These are phyloP conservation scores for Sicus ferrugineus DNA, from an alignment of 2,888 invertebrate species.

Conservation along the genomic window DNA sequence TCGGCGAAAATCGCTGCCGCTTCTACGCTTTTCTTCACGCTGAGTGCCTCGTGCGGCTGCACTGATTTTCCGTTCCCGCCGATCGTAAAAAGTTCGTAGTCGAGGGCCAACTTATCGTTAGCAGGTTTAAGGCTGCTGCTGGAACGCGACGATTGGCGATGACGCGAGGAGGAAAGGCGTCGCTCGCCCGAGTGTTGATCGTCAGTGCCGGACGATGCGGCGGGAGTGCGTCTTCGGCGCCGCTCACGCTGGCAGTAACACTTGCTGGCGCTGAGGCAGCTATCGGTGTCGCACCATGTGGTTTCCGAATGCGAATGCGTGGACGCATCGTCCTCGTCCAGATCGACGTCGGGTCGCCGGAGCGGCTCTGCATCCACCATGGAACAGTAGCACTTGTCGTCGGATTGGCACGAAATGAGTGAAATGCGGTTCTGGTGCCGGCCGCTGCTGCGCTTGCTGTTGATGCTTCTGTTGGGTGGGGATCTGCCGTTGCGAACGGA, in stretches of 20 bases:
- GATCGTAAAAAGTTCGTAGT: constrained; percentile 75
- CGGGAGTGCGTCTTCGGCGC: constrained; percentile 40
- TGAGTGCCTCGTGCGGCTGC: constrained; percentile 74
- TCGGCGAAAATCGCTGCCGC: constrained; percentile 87
- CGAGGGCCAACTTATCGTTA: constrained; percentile 75
- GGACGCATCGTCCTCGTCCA: constrained; percentile 62
- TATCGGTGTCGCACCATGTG: constrained; percentile 81
- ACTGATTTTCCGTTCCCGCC: constrained; percentile 68
- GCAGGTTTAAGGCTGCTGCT: constrained; percentile 52
- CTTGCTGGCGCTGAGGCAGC: constrained; percentile 86
- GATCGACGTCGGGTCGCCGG: constrained; percentile 42
- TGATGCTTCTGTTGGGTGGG: constrained; percentile 49
- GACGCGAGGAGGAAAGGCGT: constrained; percentile 34
- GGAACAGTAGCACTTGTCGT: constrained; percentile 73
- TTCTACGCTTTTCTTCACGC: constrained; percentile 88
- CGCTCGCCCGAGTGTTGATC: constrained; percentile 50
- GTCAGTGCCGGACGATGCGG: constrained; percentile 25
- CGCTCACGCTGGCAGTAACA: constrained; percentile 75
- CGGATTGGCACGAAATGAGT: constrained; percentile 64
- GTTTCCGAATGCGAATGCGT: constrained; percentile 62
- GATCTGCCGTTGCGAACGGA: neutral
- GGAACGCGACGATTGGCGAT: constrained; percentile 49
- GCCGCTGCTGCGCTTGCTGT: constrained; percentile 37
- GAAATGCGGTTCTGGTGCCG: constrained; percentile 61
- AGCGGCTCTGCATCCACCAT: constrained; percentile 65